Evolutionary conservation across 1,140 invertebrate species (phyloP), one percentile per base, ranked within the genome.

Genomic region (Drosophila burlai): DNA sequence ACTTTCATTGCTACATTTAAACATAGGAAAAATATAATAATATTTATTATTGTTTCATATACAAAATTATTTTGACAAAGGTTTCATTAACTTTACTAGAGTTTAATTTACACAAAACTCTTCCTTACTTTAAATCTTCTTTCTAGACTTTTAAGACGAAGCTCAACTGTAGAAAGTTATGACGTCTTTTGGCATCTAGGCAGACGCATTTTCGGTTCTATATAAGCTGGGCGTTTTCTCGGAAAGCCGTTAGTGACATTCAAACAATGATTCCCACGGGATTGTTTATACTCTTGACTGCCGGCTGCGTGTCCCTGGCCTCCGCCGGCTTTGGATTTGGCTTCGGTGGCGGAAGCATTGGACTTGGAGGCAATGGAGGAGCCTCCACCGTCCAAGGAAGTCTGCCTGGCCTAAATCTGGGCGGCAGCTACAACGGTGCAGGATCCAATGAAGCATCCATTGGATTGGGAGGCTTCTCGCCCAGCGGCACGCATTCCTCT

Each of bases 271-370:
- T n/a, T 72, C 66, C 52, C 66, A 42, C 36, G 52, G 67, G 69
- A 73, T 59, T 73, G 45, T 6, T 42, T 36, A 31, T 72, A 36
- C 10, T 72, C 57, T 9, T 72, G n/a, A 13, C 29, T 8, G 66
- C 54, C 29, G 42, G 66, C 21, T 73, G 45, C 26, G 36, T 72
- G 29, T 59, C 52, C 36, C 15, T 71, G 26, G 67, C 43, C 38
- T 73, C 66, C 21, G 69, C 69, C 8, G 69, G 69, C 26, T 72
- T 73, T 11, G 68, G 66, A 31, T n/a, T 72, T 11, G 65, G 65
- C 24, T 43, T 64, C 3, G 65, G 60, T 15, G 60, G 43, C n/a
- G 43, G 60, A 4, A 34, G 61, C 43, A 26, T 67, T 29, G 64
- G 63, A 29, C 31, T 71, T 26, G 67, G 34, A 18, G 64, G 40